Evolutionary conservation across 2,113 vertebrate genomes (phyloP).

Genomic region (Sakesphorus luctuosus): DNA sequence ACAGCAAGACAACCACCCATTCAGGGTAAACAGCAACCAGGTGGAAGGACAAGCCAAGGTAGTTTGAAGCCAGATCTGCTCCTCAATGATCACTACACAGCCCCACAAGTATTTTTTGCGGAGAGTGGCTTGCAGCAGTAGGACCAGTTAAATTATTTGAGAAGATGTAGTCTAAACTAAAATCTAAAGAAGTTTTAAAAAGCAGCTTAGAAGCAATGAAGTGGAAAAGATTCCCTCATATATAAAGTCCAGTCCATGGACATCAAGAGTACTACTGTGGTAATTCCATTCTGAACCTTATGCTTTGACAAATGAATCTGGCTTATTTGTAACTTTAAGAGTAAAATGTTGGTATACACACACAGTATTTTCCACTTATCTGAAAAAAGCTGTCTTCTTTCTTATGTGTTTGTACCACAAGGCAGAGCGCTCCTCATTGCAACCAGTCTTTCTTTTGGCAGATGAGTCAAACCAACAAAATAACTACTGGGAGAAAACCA

Average conservation of each 20-base stretch:
- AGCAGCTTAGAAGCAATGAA: not conserved
- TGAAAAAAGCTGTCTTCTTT: not conserved
- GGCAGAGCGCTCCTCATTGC: accelerated
- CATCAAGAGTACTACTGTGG: not conserved
- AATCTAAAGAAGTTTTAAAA: not conserved
- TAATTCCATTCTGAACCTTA: not conserved
- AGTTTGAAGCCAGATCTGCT: not conserved
- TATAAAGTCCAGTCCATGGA: not conserved
- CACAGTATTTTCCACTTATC: not conserved
- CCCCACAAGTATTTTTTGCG: not conserved
- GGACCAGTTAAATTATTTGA: not conserved
- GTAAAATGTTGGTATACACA: not conserved
- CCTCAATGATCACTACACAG: accelerated
- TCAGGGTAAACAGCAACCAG: not conserved
- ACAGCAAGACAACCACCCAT: not conserved
- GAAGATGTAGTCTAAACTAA: not conserved
- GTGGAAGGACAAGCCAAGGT: not conserved
- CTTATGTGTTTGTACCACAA: not conserved
- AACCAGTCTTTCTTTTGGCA: not conserved
- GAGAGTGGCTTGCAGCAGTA: not conserved
- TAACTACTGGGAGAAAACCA: not conserved
- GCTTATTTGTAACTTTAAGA: not conserved
- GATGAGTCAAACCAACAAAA: not conserved
- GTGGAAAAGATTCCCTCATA: not conserved
- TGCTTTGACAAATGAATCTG: not conserved